Evolutionary conservation across 1,140 invertebrate genomes (phyloP).

Genomic region (Nephotettix cincticeps): DNA sequence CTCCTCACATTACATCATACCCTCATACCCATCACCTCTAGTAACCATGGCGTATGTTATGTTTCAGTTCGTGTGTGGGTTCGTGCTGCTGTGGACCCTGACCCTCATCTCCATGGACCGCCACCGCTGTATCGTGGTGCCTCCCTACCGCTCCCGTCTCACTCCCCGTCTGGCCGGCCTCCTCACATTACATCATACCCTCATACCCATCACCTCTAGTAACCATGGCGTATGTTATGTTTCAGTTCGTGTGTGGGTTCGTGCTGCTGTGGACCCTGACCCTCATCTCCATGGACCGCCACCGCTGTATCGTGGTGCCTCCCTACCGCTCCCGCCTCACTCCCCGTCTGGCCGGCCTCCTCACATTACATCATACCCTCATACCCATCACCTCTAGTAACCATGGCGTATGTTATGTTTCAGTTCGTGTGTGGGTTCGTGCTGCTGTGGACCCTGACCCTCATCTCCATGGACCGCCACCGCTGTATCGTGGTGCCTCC

Average conservation of each 20-base stretch:
- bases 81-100: constrained; percentile 60
- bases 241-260: constrained; percentile 60
- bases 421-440: constrained; percentile 62
- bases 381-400: too few species aligned
- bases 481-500: constrained; percentile 57
- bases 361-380: too few species aligned
- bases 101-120: constrained; percentile 60
- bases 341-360: constrained; percentile 47
- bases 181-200: too few species aligned
- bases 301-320: constrained; percentile 56
- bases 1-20: too few species aligned
- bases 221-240: too few species aligned
- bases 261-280: constrained; percentile 61
- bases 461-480: constrained; percentile 60
- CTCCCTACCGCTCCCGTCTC: constrained; percentile 56
- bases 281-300: constrained; percentile 58
- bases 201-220: too few species aligned
- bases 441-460: constrained; percentile 58
- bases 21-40: too few species aligned
- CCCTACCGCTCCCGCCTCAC: constrained; percentile 57
- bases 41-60: too few species aligned
- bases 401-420: too few species aligned
- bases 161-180: constrained; percentile 49
- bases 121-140: constrained; percentile 56
- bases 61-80: constrained; percentile 59